phyloP scores from a whole-genome alignment of 2,113 vertebrate species.

The Apodemus sylvaticus region DNA sequence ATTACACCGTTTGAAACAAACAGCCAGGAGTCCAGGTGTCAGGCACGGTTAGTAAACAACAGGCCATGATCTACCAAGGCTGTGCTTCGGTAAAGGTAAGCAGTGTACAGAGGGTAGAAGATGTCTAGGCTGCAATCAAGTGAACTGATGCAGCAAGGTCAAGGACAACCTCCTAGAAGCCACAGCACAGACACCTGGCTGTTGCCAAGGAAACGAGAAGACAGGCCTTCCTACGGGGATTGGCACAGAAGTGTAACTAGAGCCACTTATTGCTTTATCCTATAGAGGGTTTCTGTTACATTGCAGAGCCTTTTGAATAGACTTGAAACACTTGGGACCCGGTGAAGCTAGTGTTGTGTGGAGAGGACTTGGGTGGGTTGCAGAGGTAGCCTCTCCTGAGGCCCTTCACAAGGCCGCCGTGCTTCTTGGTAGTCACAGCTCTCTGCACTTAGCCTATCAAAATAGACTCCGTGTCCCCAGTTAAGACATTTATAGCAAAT shows the following conservation, averaged over 20 bases:
- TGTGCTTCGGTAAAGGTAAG: background rate
- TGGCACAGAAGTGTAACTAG: background rate
- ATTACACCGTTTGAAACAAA: background rate
- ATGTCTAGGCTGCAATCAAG: background rate
- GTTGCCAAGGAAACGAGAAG: background rate
- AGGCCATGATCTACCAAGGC: background rate
- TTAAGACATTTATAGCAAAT: background rate
- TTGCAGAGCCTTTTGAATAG: background rate
- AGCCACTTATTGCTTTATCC: background rate
- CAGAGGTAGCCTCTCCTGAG: background rate
- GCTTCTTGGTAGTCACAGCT: too few relatives aligned
- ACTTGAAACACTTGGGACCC: background rate
- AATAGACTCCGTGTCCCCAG: background rate
- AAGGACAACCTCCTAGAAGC: background rate
- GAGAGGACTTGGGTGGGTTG: background rate
- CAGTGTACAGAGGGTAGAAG: background rate
- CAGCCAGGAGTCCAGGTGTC: background rate
- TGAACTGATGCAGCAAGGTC: background rate
- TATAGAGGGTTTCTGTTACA: background rate
- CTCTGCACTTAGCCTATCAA: background rate
- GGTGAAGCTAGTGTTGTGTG: accelerated
- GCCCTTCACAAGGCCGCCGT: too few relatives aligned
- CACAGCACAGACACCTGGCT: background rate
- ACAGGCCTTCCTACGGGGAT: background rate
- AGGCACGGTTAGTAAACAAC: background rate